Conservation (phyloP, 2,113 vertebrate species). For the Sciurus niger region DNA sequence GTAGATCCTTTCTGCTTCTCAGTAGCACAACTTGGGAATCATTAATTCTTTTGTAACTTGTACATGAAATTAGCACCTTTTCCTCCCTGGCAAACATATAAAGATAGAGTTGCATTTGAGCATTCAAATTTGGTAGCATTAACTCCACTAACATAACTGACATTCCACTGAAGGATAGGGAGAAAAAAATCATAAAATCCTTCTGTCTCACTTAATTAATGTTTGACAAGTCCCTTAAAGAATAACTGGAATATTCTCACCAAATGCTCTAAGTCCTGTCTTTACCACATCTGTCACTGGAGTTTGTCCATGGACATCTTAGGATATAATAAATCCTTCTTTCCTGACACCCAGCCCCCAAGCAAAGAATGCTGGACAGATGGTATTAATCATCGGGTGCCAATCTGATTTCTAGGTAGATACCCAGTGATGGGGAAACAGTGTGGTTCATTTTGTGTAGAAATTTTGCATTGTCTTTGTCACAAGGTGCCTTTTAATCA, state of each 20-base stretch:
- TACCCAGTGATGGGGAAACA: neutral
- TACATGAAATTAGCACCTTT: conserved; percentile 17
- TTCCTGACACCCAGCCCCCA: conserved; percentile 42
- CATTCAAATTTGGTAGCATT: conserved; percentile 63
- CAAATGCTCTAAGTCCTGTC: conserved; percentile 61
- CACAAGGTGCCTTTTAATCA: neutral
- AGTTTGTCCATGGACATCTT: conserved; percentile 61
- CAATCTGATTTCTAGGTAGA: conserved; percentile 47
- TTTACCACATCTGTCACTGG: conserved; percentile 65
- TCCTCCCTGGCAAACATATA: conserved; percentile 31
- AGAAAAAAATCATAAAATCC: conserved; percentile 68
- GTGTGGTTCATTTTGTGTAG: neutral
- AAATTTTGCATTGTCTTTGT: neutral
- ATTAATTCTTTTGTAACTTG: neutral
- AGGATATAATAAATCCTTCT: conserved; percentile 68
- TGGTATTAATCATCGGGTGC: neutral
- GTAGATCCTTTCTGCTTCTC: neutral
- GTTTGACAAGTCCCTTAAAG: conserved; percentile 69
- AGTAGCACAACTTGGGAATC: neutral
- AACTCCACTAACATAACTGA: conserved; percentile 65
- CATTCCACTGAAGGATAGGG: conserved; percentile 65
- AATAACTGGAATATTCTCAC: conserved; percentile 63
- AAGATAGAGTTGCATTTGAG: conserved; percentile 49
- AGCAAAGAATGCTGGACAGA: conserved; percentile 57
- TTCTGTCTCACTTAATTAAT: conserved; percentile 66